phyloP scores from a whole-genome alignment of 2,888 invertebrate species.

The Dorcus parallelipipedus region DNA sequence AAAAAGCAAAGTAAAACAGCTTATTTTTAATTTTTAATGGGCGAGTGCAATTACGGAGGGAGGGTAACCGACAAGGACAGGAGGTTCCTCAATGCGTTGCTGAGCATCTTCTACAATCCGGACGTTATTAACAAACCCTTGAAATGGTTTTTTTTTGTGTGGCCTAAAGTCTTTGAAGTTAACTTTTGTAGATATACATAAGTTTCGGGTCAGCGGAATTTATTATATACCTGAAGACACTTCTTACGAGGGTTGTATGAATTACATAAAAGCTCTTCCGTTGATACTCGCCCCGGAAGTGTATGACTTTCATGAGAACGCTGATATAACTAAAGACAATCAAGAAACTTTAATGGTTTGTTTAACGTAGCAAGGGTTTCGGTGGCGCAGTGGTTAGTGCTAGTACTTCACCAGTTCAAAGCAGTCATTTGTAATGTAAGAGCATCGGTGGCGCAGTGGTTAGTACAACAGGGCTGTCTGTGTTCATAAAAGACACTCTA shows the following conservation, averaged over 20 bases:
- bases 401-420: too few species aligned
- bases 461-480: too few species aligned
- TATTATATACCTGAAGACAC: constrained; percentile 74
- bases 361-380: background rate
- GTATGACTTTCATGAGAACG: constrained; percentile 88
- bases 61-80: constrained; percentile 92
- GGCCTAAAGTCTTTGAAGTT: constrained; percentile 1
- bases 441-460: too few species aligned
- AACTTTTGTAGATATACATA: constrained; percentile 57
- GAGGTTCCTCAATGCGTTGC: constrained; percentile 74
- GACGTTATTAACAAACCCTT: constrained; percentile 57
- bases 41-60: constrained; percentile 95
- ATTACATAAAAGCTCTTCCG: constrained; percentile 70
- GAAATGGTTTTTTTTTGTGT: background rate
- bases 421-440: too few species aligned
- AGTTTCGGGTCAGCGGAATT: constrained; percentile 70
- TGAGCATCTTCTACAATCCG: constrained; percentile 76
- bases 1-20: too few species aligned
- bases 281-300: constrained; percentile 77
- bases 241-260: constrained; percentile 65
- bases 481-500: too few species aligned
- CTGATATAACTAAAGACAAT: constrained; percentile 85
- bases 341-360: constrained; percentile 68
- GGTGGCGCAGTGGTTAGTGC: too few species aligned
- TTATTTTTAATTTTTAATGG: too few species aligned